Conservation (phyloP, 2,888 invertebrate genomes). For the Clivina fossor region DNA sequence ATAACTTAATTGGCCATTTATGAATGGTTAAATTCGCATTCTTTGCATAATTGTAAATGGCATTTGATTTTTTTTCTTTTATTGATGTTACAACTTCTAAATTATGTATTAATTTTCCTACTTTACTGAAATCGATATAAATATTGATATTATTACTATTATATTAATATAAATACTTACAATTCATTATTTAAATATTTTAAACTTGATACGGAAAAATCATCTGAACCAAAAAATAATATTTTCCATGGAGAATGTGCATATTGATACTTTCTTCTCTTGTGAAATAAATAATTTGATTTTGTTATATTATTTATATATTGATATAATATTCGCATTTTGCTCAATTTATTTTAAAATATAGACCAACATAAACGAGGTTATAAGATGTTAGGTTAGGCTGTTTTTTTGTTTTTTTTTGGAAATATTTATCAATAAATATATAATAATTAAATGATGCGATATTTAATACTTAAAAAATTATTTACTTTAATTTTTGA, state of each 20-base stretch:
- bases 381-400: too few relatives aligned
- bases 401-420: too few relatives aligned
- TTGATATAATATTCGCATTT: too few relatives aligned
- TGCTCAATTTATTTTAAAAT: too few relatives aligned
- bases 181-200: conserved; percentile 65
- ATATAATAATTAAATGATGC: too few relatives aligned
- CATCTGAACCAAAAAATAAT: conserved; percentile 87
- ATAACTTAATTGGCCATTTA: conserved; percentile 64
- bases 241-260: conserved; percentile 59
- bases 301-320: too few relatives aligned
- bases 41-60: conserved; percentile 69
- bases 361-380: too few relatives aligned
- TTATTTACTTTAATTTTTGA: too few relatives aligned
- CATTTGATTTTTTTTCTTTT: conserved; percentile 62
- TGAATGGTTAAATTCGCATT: conserved; percentile 61
- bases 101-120: conserved; percentile 55
- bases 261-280: neutral
- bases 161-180: conserved; percentile 54
- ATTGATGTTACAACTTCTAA: conserved; percentile 75
- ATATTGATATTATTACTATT: neutral
- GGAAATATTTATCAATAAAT: too few relatives aligned
- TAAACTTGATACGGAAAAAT: conserved; percentile 77
- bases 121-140: conserved; percentile 55
- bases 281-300: neutral
- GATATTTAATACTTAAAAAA: too few relatives aligned